A percentile compares a stretch with the other conserved stretches of the same genome.
These are phyloP conservation scores for Tiliacea citrago DNA, from an alignment of 2,888 invertebrate species.

Conservation along the genomic window DNA sequence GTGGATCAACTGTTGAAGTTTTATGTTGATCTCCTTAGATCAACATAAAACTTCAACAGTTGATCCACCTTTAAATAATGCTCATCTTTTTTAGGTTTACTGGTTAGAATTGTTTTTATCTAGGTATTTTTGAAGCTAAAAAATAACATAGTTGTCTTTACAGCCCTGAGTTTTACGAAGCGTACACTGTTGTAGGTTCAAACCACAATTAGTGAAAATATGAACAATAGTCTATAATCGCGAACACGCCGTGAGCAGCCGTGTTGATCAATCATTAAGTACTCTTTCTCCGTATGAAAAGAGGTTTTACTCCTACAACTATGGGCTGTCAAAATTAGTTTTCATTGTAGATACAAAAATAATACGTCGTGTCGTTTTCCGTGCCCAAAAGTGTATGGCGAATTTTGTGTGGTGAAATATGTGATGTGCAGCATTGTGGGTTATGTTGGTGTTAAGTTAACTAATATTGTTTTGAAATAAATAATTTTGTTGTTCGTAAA, in stretches of 20 bases:
- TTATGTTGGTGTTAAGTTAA: too few species aligned
- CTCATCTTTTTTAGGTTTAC: constrained; percentile 24
- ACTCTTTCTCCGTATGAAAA: background rate
- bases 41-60: too few species aligned
- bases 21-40: constrained; percentile 64
- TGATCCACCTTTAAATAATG: constrained; percentile 11
- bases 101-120: constrained; percentile 8
- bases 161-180: background rate
- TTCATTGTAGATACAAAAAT: constrained; percentile 18
- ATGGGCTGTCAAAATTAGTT: constrained; percentile 7
- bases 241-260: too few species aligned
- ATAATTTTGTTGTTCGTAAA: background rate
- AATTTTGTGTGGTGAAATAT: background rate
- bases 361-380: background rate
- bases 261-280: background rate
- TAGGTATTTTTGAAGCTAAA: background rate
- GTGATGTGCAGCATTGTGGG: background rate
- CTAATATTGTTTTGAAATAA: background rate
- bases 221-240: background rate
- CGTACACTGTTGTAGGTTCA: background rate
- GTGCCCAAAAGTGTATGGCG: background rate
- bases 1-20: constrained; percentile 71
- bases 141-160: background rate
- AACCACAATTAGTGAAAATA: background rate
- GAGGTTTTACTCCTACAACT: background rate